A percentile compares a stretch with the other conserved stretches of the same genome.
phyloP scores from a whole-genome alignment of 2,113 vertebrate genomes.

The Neotragus moschatus region DNA sequence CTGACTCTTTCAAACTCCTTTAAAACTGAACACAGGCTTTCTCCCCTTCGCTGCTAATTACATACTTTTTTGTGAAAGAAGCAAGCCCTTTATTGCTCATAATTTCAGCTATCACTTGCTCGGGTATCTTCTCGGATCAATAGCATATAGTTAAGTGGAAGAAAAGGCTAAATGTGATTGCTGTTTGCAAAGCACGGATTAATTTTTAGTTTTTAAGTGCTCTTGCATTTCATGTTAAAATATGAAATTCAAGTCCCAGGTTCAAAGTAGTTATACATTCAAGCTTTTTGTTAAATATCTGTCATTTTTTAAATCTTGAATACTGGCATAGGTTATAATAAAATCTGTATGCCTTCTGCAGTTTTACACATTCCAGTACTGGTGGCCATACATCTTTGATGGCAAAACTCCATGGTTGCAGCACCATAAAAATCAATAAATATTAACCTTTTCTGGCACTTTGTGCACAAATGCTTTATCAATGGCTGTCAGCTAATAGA shows the following conservation, averaged over 20 bases:
- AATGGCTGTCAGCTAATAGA: slow-evolving; percentile 80
- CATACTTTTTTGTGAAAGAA: slow-evolving; percentile 77
- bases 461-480: slow-evolving; percentile 80
- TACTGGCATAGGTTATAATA: slow-evolving; percentile 74
- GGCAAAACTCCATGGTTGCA: slow-evolving; percentile 81
- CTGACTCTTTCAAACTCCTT: slow-evolving; percentile 69
- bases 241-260: slow-evolving; percentile 67
- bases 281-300: slow-evolving; percentile 76
- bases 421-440: slow-evolving; percentile 84
- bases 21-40: slow-evolving; percentile 67
- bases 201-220: slow-evolving; percentile 49
- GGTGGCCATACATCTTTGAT: slow-evolving; percentile 80
- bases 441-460: slow-evolving; percentile 87
- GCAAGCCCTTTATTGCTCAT: slow-evolving; percentile 77
- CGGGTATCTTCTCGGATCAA: slow-evolving; percentile 79
- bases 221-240: slow-evolving; percentile 66
- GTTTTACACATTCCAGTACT: slow-evolving; percentile 79
- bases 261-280: slow-evolving; percentile 46
- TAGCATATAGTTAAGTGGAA: slow-evolving; percentile 78
- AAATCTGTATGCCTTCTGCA: slow-evolving; percentile 72
- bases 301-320: slow-evolving; percentile 72
- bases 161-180: slow-evolving; percentile 80
- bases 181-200: slow-evolving; percentile 78
- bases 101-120: slow-evolving; percentile 79
- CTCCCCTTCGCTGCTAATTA: slow-evolving; percentile 74